A percentile compares a stretch with the other conserved stretches of the same genome.
Evolutionary conservation across 2,797 vertebrate species (phyloP).

Genomic region (Liasis olivaceus): DNA sequence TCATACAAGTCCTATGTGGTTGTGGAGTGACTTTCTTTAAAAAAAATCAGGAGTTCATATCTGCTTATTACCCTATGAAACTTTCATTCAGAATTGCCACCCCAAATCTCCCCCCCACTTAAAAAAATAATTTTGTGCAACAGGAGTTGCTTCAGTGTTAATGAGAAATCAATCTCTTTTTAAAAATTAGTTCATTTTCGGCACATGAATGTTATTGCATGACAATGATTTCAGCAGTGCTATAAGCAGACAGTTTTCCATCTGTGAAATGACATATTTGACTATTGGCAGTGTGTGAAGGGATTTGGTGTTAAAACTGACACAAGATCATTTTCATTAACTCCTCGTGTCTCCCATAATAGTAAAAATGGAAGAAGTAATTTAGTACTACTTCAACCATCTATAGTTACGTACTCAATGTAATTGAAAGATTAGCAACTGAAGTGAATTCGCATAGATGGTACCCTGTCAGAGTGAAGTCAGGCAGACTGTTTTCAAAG

Average conservation of each 20-base stretch:
- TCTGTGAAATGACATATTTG: conserved; percentile 49
- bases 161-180: not conserved
- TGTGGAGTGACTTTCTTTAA: not conserved
- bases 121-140: not conserved
- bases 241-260: conserved; percentile 51
- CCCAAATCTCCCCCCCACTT: not conserved
- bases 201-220: conserved; percentile 55
- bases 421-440: conserved; percentile 45
- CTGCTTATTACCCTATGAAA: conserved; percentile 12
- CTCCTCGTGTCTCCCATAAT: conserved; percentile 38
- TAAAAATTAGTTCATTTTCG: conserved; percentile 42
- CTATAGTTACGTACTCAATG: conserved; percentile 51
- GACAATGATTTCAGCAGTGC: conserved; percentile 23
- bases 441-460: conserved; percentile 57
- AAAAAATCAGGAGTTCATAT: not conserved
- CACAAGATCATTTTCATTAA: conserved; percentile 59
- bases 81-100: conserved; percentile 42
- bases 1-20: not conserved
- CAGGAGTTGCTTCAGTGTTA: not conserved
- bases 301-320: conserved; percentile 54
- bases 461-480: conserved; percentile 46
- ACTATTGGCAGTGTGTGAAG: conserved; percentile 50
- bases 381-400: conserved; percentile 45
- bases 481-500: conserved; percentile 60
- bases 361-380: conserved; percentile 57